Evolutionary conservation across 2,113 vertebrate genomes (phyloP), one percentile per base, ranked within the genome.

Genomic region (Pluvianellus socialis): DNA sequence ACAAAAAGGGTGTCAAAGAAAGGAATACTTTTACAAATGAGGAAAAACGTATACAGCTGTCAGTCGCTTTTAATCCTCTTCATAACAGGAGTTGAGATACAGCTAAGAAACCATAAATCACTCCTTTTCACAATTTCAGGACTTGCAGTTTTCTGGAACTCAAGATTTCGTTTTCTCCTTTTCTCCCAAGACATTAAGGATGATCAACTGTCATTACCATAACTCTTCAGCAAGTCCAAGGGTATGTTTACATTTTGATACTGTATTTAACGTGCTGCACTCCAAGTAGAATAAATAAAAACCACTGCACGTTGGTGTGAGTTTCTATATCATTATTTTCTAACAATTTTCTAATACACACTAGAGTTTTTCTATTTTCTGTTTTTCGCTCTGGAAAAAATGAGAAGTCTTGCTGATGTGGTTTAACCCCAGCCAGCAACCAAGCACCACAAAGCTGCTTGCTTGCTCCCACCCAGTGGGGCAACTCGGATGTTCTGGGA

Each of bases 31-130:
- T 72, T 72, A 87, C 72, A 86, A 95, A 89, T n/a, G 32, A 91
- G 26, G 35, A 90, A 93, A 81, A 62, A 55, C 44, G 47, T 49
- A 45, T 55, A 88, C 16, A 53, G 40, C 73, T 74, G 70, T 92
- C 95, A 95, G 32, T 92, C 90, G 96, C n/a, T 23, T 79, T 76
- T 62, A 86, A 88, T 44, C 76, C 66, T 88, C 75, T 58, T 58
- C 80, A 66, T 61, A 92, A 68, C 27, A 67, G 35, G 63, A 86
- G 10, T 4, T 42, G 47, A 86, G 53, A 86, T 17, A 14, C 28
- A 63, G 38, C 52, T 80, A 61, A 85, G 79, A 55, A 62, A 91
- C 16, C 10, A 58, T 33, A 88, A 81, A 76, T 53, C 47, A 40
- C 52, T 61, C 44, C 28, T 50, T 35, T 50, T 85, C 56, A 70